phyloP scores from a whole-genome alignment of 2,113 vertebrate species.

The Serinus canaria region DNA sequence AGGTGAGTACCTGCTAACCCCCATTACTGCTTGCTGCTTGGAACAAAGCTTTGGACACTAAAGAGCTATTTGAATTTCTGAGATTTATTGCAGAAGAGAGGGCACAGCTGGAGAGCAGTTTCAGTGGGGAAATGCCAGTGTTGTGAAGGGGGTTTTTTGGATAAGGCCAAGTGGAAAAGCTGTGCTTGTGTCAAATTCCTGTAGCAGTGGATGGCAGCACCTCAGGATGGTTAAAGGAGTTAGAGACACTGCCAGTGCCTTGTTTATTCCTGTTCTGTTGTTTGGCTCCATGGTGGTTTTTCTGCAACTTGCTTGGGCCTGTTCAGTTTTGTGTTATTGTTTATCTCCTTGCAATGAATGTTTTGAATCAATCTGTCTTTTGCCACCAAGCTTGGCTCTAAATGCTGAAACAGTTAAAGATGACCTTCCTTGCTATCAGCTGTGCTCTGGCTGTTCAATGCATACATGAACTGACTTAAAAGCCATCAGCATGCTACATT shows the following conservation, averaged over 20 bases:
- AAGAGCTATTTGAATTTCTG: background rate
- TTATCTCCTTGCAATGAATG: background rate
- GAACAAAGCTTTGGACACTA: background rate
- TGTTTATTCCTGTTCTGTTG: background rate
- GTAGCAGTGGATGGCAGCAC: background rate
- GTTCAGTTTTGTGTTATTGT: background rate
- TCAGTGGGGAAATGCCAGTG: background rate
- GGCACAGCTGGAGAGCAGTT: background rate
- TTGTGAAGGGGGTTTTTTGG: background rate
- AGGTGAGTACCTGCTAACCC: background rate
- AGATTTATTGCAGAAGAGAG: background rate
- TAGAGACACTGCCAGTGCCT: background rate
- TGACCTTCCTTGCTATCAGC: background rate
- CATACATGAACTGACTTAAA: background rate
- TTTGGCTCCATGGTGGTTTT: background rate
- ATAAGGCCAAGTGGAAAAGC: background rate
- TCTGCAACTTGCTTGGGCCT: background rate
- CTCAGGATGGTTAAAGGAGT: background rate
- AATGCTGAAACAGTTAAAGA: background rate
- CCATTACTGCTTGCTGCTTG: background rate
- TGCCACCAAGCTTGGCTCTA: background rate
- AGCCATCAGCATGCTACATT: background rate
- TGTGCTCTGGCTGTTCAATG: background rate
- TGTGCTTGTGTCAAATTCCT: background rate
- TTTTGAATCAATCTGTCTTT: background rate